Percentiles rank a stretch among this genome's conserved stretches.
phyloP scores from a whole-genome alignment of 2,113 vertebrate species.

The Ptilorrhoa leucosticta region DNA sequence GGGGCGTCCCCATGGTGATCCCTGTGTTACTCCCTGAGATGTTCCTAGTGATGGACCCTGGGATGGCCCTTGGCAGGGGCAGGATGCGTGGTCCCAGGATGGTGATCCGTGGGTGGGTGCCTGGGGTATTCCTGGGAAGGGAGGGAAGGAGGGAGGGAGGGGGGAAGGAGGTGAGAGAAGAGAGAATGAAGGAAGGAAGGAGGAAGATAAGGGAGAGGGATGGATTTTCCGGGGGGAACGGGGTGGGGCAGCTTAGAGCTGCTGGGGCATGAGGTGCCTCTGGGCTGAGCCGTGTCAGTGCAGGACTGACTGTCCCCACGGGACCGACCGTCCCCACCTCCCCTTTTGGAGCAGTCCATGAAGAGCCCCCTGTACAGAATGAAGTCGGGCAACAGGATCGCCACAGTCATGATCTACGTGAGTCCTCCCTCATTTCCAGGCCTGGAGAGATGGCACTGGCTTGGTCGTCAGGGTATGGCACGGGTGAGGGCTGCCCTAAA shows the following conservation, averaged over 20 bases:
- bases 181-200: too few relatives aligned
- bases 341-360: constrained; percentile 72
- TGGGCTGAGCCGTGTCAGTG: fast-evolving
- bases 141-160: neutral
- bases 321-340: neutral
- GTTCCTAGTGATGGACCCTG: neutral
- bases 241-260: neutral
- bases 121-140: neutral
- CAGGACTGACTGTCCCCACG: neutral
- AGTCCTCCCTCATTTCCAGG: constrained; percentile 49
- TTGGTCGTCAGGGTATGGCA: neutral
- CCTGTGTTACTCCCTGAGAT: neutral
- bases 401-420: constrained; percentile 94
- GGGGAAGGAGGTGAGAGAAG: neutral
- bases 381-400: constrained; percentile 91
- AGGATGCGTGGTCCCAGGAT: neutral
- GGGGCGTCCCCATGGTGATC: neutral
- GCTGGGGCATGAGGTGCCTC: fast-evolving
- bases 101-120: neutral
- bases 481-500: neutral
- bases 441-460: too few relatives aligned
- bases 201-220: neutral
- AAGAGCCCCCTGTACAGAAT: constrained; percentile 89
- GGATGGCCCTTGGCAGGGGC: neutral
- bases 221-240: fast-evolving